Evolutionary conservation across 2,797 vertebrate genomes (phyloP), one percentile per base, ranked within the genome.

Genomic region (Malurus leucopterus): DNA sequence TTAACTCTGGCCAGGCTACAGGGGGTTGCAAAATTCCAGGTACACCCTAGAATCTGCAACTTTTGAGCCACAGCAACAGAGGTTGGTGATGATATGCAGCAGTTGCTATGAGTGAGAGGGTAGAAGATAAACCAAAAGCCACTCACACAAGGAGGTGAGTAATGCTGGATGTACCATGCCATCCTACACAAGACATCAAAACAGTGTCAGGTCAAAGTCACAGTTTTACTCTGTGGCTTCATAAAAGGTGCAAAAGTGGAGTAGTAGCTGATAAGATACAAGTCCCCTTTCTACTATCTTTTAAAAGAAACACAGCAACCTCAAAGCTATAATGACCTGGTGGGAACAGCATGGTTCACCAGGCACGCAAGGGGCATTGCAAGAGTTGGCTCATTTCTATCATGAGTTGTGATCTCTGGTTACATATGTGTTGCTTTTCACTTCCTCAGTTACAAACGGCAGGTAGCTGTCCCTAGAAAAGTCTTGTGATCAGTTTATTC

Each of bases 321-420:
- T 70, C 50, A 47, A 47, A 15, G 14, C 9, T 23, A 10, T 26
- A 40, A 8, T 1, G 2, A 29, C 23, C 7, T 13, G 17, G 22
- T 30, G 22, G 40, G 17, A 54, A 20, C 55, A 46, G 38, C 29
- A 63, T 5, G 5, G 14, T 15, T 29, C 18, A 27, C 2, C 2
- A 6, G 18, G 36, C 18, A 4, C 3, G 26, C 27, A 62, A 43
- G 8, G 32, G 17, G 4, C 5, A 22, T 4, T 1, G 8, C 1
- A 1, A 50, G 40, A 63, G 20, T 57, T 5, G 5, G 40, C 32
- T 55, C 3, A 1, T 53, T 61, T 34, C 46, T 14, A n/a, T 27
- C 32, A 8, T 36, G 4, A 18, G 11, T 14, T 30, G 19, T 17
- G 38, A 74, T 40, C 44, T 51, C 8, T 5, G 4, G 21, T 19